These are phyloP conservation scores for Macrosoma leucophasiata DNA, from an alignment of 2,888 invertebrate genomes.

Conservation along the genomic window DNA sequence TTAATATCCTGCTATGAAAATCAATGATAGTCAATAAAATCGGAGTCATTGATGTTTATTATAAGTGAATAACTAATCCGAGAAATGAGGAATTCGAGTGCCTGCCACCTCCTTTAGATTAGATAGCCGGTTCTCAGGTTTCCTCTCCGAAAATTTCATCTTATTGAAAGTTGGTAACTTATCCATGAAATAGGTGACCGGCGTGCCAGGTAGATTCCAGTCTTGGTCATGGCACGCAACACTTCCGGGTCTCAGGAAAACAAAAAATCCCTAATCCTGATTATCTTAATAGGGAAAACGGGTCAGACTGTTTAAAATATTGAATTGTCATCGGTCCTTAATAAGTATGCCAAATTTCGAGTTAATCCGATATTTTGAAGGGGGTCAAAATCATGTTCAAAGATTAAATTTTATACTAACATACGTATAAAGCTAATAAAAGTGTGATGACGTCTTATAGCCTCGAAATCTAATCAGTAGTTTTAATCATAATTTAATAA, in stretches of 20 bases:
- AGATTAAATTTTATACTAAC: neutral
- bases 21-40: too few species aligned
- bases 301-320: slow-evolving; percentile 1
- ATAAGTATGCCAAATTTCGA: slow-evolving; percentile 4
- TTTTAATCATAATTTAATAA: too few species aligned
- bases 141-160: neutral
- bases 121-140: neutral
- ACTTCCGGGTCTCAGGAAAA: neutral
- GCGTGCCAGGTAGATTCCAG: neutral
- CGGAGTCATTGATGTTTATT: neutral
- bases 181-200: neutral
- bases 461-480: too few species aligned
- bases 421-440: slow-evolving; percentile 2
- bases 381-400: slow-evolving; percentile 3
- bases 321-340: slow-evolving; percentile 5
- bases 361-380: slow-evolving; percentile 2
- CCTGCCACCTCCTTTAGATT: neutral
- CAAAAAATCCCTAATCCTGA: neutral
- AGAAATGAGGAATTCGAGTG: neutral
- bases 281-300: neutral
- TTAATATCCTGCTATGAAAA: too few species aligned
- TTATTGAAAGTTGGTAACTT: neutral
- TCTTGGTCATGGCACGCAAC: neutral
- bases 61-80: neutral
- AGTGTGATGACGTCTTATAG: too few species aligned